phyloP scores from a whole-genome alignment of 2,113 vertebrate genomes.

The Psephotus haematonotus region DNA sequence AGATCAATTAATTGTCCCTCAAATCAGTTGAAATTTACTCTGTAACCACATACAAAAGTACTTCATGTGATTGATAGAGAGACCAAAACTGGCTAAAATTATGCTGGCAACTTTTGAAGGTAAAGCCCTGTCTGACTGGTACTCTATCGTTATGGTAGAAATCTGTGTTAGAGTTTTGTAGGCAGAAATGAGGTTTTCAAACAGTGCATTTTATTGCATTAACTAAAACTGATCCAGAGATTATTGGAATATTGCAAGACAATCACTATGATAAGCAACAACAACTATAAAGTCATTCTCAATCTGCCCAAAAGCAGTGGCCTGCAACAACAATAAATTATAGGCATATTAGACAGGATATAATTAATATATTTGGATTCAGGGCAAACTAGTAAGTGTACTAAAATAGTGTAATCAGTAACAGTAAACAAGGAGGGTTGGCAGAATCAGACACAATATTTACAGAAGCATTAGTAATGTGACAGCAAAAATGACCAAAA shows the following conservation, averaged over 20 bases:
- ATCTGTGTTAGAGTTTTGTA: background rate
- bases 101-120: background rate
- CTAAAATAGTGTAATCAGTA: background rate
- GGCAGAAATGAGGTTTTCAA: background rate
- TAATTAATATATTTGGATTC: background rate
- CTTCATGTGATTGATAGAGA: background rate
- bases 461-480: background rate
- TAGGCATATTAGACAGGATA: background rate
- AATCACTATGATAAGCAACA: background rate
- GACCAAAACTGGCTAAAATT: background rate
- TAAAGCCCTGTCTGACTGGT: background rate
- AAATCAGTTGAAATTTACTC: background rate
- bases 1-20: background rate
- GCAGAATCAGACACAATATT: background rate
- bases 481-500: background rate
- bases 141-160: background rate
- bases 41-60: background rate
- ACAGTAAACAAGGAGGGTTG: background rate
- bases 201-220: rapidly evolving
- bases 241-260: background rate
- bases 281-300: background rate
- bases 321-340: background rate
- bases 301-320: background rate
- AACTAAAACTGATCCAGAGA: background rate
- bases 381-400: background rate